Conservation (phyloP, 2,113 vertebrate species). For the Phoenicopterus ruber region DNA sequence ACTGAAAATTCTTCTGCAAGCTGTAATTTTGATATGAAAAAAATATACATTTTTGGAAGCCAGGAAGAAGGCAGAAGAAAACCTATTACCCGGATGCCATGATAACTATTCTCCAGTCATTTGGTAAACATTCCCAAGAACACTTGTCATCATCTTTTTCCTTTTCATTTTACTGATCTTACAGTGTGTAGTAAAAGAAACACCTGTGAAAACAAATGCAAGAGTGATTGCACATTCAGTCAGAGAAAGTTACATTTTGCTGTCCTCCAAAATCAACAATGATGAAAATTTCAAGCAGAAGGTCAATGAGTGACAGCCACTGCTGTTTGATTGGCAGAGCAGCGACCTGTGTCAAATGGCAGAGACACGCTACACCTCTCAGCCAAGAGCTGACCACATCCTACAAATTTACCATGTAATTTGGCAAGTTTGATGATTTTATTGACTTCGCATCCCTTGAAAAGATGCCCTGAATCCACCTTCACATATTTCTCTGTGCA, state of each 20-base stretch:
- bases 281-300: background rate
- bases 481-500: background rate
- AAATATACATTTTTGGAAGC: background rate
- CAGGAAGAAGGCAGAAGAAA: background rate
- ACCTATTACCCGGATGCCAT: background rate
- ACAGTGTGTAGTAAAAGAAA: background rate
- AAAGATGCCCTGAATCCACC: background rate
- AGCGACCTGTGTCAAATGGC: background rate
- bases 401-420: background rate
- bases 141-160: background rate
- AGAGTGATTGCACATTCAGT: slow-evolving; percentile 32
- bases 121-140: background rate
- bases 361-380: background rate
- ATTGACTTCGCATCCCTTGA: background rate
- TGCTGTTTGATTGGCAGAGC: background rate
- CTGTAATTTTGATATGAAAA: background rate
- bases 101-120: background rate
- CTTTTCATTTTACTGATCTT: slow-evolving; percentile 3
- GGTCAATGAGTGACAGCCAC: background rate
- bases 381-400: background rate
- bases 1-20: background rate
- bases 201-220: slow-evolving; percentile 46
- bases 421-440: background rate
- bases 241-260: background rate
- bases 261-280: background rate